Conservation (phyloP, 2,113 vertebrate species). For the Bungarus multicinctus region DNA sequence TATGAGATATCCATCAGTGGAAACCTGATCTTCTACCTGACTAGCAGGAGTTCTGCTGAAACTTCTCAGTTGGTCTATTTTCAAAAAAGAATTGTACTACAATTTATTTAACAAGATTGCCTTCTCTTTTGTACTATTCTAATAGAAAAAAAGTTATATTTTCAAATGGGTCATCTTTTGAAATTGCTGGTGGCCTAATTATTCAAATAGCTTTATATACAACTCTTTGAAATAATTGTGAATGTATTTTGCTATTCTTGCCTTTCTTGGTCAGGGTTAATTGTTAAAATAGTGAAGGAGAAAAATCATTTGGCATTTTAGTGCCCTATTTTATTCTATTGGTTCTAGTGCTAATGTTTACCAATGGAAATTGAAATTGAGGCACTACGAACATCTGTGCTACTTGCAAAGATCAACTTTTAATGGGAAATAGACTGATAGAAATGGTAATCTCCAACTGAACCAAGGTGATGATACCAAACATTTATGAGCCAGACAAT, state of each 20-base stretch:
- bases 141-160: constrained; percentile 40
- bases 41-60: not conserved
- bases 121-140: constrained; percentile 22
- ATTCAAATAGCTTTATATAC: constrained; percentile 29
- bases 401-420: constrained; percentile 3
- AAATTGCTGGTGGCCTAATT: constrained; percentile 17
- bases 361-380: constrained; percentile 26
- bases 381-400: constrained; percentile 21
- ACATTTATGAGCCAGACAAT: not conserved
- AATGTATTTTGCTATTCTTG: constrained; percentile 34
- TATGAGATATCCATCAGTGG: not conserved
- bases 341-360: constrained; percentile 47
- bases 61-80: not conserved
- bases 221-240: constrained; percentile 29
- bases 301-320: constrained; percentile 30
- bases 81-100: not conserved
- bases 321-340: constrained; percentile 6
- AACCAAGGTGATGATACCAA: not conserved
- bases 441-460: not conserved
- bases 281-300: constrained; percentile 5
- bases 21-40: not conserved
- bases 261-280: constrained; percentile 33
- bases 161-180: constrained; percentile 16
- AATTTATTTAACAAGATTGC: not conserved
- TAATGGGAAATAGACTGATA: constrained; percentile 30